Conservation (phyloP, 37 sponge, comb jelly and placozoan genomes). For the Theonella swinhoei region DNA sequence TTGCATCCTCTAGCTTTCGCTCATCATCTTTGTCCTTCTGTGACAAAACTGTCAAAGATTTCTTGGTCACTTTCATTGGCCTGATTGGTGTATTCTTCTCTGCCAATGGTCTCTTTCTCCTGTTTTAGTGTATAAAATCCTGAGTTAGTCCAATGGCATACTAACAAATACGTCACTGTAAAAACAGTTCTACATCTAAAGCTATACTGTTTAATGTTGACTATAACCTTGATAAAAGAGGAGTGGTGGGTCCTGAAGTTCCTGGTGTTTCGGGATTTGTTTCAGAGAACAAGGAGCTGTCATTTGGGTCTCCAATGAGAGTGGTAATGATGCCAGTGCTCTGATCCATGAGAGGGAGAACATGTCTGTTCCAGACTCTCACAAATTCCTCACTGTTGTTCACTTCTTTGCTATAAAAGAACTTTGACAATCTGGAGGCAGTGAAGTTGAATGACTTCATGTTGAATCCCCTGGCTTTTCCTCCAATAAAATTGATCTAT, state of each 20-base stretch:
- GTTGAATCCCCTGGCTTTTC: slow-evolving; percentile 1
- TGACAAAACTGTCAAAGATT: neutral
- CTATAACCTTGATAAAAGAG: no score
- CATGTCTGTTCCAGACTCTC: neutral
- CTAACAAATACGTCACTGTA: neutral
- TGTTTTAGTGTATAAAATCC: neutral
- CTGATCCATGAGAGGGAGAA: neutral
- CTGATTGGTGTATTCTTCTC: neutral
- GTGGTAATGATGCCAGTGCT: neutral
- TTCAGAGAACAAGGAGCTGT: neutral
- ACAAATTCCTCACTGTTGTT: neutral
- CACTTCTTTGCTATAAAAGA: neutral
- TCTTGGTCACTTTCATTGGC: slow-evolving; percentile 9
- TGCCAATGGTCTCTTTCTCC: slow-evolving; percentile 5
- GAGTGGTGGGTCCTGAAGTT: neutral
- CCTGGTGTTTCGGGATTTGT: neutral
- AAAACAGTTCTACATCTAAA: neutral
- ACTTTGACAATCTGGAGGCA: neutral
- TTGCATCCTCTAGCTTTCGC: slow-evolving; percentile 3
- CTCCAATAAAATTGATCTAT: neutral
- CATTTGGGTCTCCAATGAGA: neutral
- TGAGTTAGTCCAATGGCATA: neutral
- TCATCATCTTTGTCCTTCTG: neutral
- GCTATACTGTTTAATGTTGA: no score
- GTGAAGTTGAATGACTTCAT: neutral